Conservation (phyloP, 1,140 invertebrate genomes). For the Heliconius congener region DNA sequence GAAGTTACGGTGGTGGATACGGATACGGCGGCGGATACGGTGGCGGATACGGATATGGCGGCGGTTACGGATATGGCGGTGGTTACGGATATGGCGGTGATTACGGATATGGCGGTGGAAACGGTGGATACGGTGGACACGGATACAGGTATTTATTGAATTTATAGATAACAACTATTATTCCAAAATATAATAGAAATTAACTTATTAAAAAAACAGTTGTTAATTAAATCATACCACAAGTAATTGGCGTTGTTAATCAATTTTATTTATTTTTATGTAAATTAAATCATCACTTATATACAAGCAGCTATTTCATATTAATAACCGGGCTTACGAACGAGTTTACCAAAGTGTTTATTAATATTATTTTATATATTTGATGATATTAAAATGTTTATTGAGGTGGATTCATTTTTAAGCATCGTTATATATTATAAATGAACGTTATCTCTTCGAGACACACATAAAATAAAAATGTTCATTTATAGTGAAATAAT, state of each 20-base stretch:
- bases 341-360: neutral
- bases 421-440: neutral
- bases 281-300: slow-evolving; percentile 22
- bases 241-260: neutral
- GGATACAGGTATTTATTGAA: slow-evolving; percentile 23
- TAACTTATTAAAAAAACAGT: neutral
- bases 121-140: slow-evolving; percentile 14
- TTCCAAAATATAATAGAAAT: neutral
- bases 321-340: neutral
- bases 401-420: neutral
- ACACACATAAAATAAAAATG: too few species aligned
- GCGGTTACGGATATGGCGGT: slow-evolving; percentile 51
- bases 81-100: slow-evolving; percentile 42
- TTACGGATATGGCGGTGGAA: slow-evolving; percentile 45
- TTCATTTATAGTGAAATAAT: neutral
- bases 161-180: neutral
- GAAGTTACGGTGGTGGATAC: slow-evolving; percentile 53
- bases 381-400: neutral
- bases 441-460: too few species aligned
- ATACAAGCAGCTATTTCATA: slow-evolving; percentile 10
- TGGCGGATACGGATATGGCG: slow-evolving; percentile 43
- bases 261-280: slow-evolving; percentile 15
- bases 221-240: neutral
- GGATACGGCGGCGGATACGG: slow-evolving; percentile 45
- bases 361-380: neutral